Conservation (phyloP, 2,797 vertebrate species). For the Florisuga fusca region DNA sequence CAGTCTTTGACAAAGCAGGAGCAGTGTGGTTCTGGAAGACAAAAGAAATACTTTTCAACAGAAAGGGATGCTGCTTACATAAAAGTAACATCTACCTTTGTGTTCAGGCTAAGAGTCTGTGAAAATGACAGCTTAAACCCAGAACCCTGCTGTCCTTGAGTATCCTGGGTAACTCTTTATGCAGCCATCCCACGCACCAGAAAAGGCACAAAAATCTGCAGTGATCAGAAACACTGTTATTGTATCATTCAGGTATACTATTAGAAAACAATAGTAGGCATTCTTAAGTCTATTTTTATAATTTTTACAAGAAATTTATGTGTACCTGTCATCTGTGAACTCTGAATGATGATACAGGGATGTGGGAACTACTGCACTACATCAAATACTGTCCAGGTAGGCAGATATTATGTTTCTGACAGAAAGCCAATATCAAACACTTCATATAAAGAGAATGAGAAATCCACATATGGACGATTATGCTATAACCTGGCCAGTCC, state of each 20-base stretch:
- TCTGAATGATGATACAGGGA: background rate
- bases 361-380: background rate
- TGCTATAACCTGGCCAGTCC: background rate
- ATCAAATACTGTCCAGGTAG: background rate
- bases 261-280: background rate
- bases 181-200: accelerated
- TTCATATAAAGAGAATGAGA: constrained; percentile 11
- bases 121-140: background rate
- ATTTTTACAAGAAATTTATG: background rate
- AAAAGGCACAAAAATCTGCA: background rate
- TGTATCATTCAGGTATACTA: background rate
- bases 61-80: background rate
- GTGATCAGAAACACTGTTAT: background rate
- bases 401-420: constrained; percentile 26
- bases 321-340: background rate
- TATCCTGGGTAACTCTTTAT: background rate
- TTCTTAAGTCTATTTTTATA: background rate
- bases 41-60: background rate
- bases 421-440: constrained; percentile 29
- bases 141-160: background rate
- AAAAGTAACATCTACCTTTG: background rate
- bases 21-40: background rate
- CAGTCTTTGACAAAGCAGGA: background rate
- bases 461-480: constrained; percentile 1
- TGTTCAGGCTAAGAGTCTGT: accelerated